Base-by-base conservation (phyloP, 2,888 invertebrate species). In the Ennomos quercinarius region DNA sequence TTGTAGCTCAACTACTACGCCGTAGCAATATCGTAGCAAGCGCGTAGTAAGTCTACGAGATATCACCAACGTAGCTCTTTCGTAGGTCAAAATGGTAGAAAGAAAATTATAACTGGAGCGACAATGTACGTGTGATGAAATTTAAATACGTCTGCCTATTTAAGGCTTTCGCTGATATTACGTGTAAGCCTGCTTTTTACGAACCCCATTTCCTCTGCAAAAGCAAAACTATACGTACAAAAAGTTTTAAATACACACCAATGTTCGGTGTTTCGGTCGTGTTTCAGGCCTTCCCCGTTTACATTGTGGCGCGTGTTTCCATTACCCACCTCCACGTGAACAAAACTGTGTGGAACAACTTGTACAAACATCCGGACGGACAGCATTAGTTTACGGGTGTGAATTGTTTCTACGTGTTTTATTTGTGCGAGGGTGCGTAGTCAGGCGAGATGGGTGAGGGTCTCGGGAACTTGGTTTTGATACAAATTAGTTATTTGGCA, bases 381-480 rank as follows among this genome's bases (percentile, higher is more conserved):
- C 39, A 47, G 40, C 56, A 50, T 56, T 56, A 50, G 56, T 56
- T 49, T 40, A 40, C 56, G 44, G 40, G 56, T 45, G 56, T 11
- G 49, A 44, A 56, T 40, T 50, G 56, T 56, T 56, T 56, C 39
- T 35, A 46, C 45, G 40, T 50, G 57, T 50, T 49, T 56, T 44
- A 49, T 45, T 50, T 45, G 49, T n/a, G 39, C 13, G 36, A 10
- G 12, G 43, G 34, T 2, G 39, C 34, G 34, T 11, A 43, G 5
- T 10, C 46, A 13, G 36, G 54, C 9, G 5, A 10, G 45, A 39
- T 10, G 10, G 2, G 8, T 10, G 0, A 13, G 27, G 36, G 37
- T 3, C 6, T 27, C 0, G 27, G 27, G 6, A 27, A 27, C 6
- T 6, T 27, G 27, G 0, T 27, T 6, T 27, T 27, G 27, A 27